Conservation (phyloP, 2,888 invertebrate genomes). For the Uloborus plumipes region DNA sequence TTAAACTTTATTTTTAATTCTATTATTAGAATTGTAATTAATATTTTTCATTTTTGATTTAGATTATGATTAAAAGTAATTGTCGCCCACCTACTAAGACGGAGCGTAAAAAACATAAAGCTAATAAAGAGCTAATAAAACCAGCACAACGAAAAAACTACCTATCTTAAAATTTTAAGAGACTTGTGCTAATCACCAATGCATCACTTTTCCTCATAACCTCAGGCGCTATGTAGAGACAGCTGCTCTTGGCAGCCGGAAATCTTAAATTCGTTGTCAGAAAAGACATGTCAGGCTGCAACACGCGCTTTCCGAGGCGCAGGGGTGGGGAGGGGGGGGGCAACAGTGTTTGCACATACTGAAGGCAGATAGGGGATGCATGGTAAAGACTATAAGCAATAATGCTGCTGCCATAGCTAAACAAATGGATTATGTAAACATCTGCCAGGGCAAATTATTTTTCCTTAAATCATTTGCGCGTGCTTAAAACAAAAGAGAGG, state of each 20-base stretch:
- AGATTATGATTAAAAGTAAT: too few species aligned
- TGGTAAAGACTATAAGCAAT: neutral
- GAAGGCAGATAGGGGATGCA: neutral
- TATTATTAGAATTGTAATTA: too few species aligned
- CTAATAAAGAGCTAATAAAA: too few species aligned
- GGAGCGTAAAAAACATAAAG: too few species aligned
- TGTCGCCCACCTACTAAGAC: too few species aligned
- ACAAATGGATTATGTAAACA: conserved; percentile 1
- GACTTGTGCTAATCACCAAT: neutral
- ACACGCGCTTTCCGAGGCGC: neutral
- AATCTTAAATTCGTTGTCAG: conserved; percentile 10
- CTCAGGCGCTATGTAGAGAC: neutral
- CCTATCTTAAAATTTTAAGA: too few species aligned
- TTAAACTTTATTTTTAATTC: too few species aligned
- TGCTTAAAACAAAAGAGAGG: too few species aligned
- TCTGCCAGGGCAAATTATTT: neutral
- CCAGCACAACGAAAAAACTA: too few species aligned
- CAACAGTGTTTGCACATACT: neutral
- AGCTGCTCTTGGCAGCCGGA: neutral
- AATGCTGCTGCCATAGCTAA: neutral
- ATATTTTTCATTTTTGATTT: too few species aligned
- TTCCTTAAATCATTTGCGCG: too few species aligned
- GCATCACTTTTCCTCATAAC: neutral
- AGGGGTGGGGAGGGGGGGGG: neutral
- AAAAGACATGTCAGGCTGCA: neutral